These are phyloP conservation scores for Taxidea taxus DNA, from an alignment of 2,113 vertebrate genomes.

Conservation along the genomic window DNA sequence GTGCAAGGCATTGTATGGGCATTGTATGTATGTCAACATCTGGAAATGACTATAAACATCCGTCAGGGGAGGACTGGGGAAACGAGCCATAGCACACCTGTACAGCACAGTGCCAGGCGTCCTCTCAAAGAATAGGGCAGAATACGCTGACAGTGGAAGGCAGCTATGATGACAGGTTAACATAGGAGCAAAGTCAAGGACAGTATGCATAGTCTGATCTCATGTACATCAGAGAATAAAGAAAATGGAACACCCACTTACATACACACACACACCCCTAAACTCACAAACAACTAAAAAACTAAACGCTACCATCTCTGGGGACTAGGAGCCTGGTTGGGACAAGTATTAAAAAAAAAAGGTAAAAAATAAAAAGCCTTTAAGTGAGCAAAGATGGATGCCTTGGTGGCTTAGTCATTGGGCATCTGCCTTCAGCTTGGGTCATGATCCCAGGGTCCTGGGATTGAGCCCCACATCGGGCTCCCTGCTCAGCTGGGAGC, in stretches of 20 bases:
- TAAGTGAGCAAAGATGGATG: conserved; percentile 35
- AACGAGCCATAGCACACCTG: not conserved
- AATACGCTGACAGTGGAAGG: not conserved
- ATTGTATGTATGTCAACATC: not conserved
- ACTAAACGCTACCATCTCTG: not conserved
- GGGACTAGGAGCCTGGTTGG: not conserved
- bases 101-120: not conserved
- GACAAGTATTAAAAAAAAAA: not conserved
- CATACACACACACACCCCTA: too few species aligned
- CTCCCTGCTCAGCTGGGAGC: too few species aligned
- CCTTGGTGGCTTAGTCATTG: too few species aligned
- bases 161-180: not conserved
- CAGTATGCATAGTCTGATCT: not conserved
- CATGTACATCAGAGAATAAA: not conserved
- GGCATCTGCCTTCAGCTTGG: too few species aligned
- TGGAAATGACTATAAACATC: not conserved
- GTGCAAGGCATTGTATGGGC: not conserved
- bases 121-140: not conserved
- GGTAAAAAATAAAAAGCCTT: not conserved
- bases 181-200: not conserved
- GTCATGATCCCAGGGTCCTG: too few species aligned
- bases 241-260: not conserved
- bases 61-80: not conserved
- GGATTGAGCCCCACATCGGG: too few species aligned
- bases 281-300: not conserved